Evolutionary conservation across 1,140 invertebrate species (phyloP), one percentile per base, ranked within the genome.

Genomic region (Mizuhopecten yessoensis): DNA sequence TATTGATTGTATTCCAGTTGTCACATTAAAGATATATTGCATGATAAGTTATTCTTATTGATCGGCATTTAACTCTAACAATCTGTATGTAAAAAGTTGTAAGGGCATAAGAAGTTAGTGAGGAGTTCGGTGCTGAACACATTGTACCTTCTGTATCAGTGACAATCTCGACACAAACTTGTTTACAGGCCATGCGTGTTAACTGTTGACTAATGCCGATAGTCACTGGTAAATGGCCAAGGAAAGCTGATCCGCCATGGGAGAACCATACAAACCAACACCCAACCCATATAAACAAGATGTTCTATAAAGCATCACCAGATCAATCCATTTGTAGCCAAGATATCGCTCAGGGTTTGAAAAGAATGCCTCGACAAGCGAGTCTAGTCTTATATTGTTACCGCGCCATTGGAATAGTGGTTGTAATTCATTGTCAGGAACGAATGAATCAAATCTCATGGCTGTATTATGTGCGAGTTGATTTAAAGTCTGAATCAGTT

Each of bases 241-340:
- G 57, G n/a, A 29, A 75, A 75, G 7, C 57, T 5, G 57, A 75
- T 29, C 29, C 57, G 57, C n/a, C 57, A 75, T 29, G 57, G 17
- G 5, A 75, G 45, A 23, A 2, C 45, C 45, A 49, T 49, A 49
- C 11, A 49, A n/a, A 75, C 23, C 57, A 75, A 29, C n/a, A 1
- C 57, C 57, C 5, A 3, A 23, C 20, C 23, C 23, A 75, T 75
- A 75, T 75, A 75, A n/a, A 75, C 23, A n/a, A 29, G 57, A 75
- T 75, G 3, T 29, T n/a, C n/a, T n/a, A n/a, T 75, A 75, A 29
- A 75, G 1, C n/a, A 75, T 75, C 29, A n/a, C 57, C n/a, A 75
- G 57, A 75, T 75, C 57, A 29, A 75, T 75, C 11, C 57, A 75
- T 75, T 75, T n/a, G 57, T 75, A 75, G 57, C 57, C 57, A 75